Percentiles rank a stretch among this genome's conserved stretches.
Evolutionary conservation across 2,113 vertebrate genomes (phyloP).

Genomic region (Peucedramus taeniatus): DNA sequence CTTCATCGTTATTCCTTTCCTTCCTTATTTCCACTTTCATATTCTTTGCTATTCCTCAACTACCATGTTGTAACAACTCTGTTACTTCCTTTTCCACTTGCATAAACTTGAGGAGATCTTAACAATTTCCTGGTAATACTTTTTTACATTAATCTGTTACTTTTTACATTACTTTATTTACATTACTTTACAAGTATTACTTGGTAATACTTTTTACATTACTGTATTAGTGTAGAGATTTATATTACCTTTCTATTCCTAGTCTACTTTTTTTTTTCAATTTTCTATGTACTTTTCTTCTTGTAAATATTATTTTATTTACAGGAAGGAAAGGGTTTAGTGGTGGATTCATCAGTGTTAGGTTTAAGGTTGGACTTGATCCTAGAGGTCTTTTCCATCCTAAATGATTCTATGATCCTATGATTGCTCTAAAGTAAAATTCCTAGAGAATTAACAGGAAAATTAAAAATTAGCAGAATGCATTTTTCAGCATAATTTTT

Average conservation of each 20-base stretch:
- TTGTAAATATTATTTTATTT: background rate
- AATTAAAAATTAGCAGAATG: fast-evolving
- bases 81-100: background rate
- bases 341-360: fast-evolving
- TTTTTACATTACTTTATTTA: too few species aligned
- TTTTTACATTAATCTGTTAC: background rate
- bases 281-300: background rate
- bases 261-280: fast-evolving
- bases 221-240: background rate
- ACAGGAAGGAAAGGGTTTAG: fast-evolving
- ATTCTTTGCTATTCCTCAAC: fast-evolving
- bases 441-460: background rate
- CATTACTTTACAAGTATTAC: too few species aligned
- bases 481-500: background rate
- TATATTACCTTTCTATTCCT: background rate
- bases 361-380: fast-evolving
- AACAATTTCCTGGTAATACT: background rate
- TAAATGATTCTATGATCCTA: background rate
- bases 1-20: background rate
- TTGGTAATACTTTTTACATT: background rate
- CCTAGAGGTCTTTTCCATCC: background rate
- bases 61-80: background rate
- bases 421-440: background rate
- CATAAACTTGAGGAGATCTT: background rate
- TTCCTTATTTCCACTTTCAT: fast-evolving